Conservation (phyloP, 1,140 invertebrate species). For the Drosophila tani region DNA sequence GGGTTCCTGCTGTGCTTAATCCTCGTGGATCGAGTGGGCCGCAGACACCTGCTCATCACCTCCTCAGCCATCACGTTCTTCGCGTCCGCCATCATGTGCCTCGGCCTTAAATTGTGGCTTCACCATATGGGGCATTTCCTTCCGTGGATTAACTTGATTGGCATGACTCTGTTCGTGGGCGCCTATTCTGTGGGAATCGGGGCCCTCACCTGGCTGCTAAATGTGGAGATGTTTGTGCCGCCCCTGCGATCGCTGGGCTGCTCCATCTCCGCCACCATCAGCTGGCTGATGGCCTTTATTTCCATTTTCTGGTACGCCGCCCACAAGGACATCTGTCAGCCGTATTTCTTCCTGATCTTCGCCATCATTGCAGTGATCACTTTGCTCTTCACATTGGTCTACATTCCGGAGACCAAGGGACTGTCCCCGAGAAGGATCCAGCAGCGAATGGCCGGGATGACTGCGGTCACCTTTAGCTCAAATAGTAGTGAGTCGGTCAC, state of each 20-base stretch:
- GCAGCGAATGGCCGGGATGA: not conserved
- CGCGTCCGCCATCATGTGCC: not conserved
- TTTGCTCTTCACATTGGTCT: slow-evolving; percentile 10
- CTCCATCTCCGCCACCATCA: not conserved
- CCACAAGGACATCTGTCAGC: not conserved
- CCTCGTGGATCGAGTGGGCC: slow-evolving; percentile 35
- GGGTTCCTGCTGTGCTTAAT: slow-evolving; percentile 33
- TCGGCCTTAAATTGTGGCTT: slow-evolving; percentile 1
- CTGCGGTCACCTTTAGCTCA: not conserved
- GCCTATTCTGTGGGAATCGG: slow-evolving; percentile 19
- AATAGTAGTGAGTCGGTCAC: slow-evolving; percentile 18
- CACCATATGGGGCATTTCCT: not conserved
- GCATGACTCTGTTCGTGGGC: not conserved
- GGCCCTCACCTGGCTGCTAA: slow-evolving; percentile 32
- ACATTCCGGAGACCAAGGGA: slow-evolving; percentile 43
- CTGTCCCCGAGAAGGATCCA: slow-evolving; percentile 4
- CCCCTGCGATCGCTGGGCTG: slow-evolving; percentile 10
- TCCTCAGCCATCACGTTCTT: not conserved
- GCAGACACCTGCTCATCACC: slow-evolving; percentile 27
- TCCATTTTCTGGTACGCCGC: slow-evolving; percentile 21
- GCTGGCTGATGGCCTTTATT: slow-evolving; percentile 22
- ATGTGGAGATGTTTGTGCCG: slow-evolving; percentile 17
- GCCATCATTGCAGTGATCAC: slow-evolving; percentile 3
- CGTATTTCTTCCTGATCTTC: slow-evolving; percentile 22
- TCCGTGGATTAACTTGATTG: not conserved